Evolutionary conservation across 2,113 vertebrate species (phyloP), one percentile per base, ranked within the genome.

Genomic region (Gavia stellata): DNA sequence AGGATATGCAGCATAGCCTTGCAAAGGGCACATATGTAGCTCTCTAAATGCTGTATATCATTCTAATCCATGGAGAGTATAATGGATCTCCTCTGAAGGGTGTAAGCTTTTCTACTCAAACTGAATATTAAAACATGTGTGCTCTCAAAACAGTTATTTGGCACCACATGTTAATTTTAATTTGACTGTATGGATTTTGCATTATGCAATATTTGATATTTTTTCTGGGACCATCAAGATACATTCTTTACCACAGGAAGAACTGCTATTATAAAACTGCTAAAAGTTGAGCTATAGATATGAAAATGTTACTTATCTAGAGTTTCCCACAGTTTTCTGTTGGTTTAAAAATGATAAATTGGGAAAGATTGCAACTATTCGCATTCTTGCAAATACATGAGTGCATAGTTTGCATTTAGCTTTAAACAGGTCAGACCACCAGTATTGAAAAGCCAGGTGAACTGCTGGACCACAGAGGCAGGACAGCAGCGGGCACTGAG

Each of bases 21-120:
- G 82, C 70, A 85, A 96, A 96, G 77, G 88, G 92, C 93, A 96
- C 84, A 96, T 78, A 90, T 92, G 95, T 74, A 96, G 79, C 67
- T 94, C 45, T 92, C 85, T 95, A 66, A 91, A 94, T 24, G 88
- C 77, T 92, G 91, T 96, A 96, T 95, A 97, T 96, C 93, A 95
- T 87, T 91, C 53, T 96, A 97, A 97, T 96, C 92, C 93, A 89
- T 29, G 63, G 79, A 95, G 86, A 95, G 50, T 87, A 93, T 61
- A 96, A 96, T 42, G 74, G 91, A 90, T 94, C 65, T 88, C 91
- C 93, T 92, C 89, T 92, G 75, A 96, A 90, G 73, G 71, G 68
- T 62, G 25, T 56, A 96, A 92, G 88, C 53, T 92, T 88, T 95
- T 74, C 85, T 71, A 73, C 88, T 95, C 70, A 81, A 86, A 94